Conservation (phyloP, 23 tunicate genomes). For the Oikopleura albicans region DNA sequence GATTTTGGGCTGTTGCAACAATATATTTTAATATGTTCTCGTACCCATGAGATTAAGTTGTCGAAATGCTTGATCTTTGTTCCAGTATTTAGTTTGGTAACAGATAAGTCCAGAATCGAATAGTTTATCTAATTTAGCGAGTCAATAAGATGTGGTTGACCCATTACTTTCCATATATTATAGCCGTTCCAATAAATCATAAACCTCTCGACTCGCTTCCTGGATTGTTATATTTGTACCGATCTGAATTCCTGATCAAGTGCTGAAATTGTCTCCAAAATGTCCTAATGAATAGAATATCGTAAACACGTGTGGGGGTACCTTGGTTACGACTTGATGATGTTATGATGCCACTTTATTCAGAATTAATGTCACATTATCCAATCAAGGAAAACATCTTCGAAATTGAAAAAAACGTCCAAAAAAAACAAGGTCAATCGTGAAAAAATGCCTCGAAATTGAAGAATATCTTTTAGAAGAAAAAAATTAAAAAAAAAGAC, state of each 20-base stretch:
- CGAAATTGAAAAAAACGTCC: too few relatives aligned
- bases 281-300: background rate
- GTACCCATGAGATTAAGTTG: background rate
- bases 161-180: background rate
- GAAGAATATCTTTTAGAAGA: too few relatives aligned
- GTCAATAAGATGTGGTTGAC: background rate
- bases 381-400: too few relatives aligned
- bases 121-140: background rate
- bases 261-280: conserved; percentile 9
- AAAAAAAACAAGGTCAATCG: too few relatives aligned
- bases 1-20: too few relatives aligned
- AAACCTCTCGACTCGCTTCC: background rate
- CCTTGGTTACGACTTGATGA: background rate
- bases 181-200: background rate
- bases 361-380: too few relatives aligned
- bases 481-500: too few relatives aligned
- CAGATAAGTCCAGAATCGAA: background rate
- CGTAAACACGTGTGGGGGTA: background rate
- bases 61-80: background rate
- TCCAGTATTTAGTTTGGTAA: background rate
- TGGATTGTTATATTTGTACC: background rate
- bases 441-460: too few relatives aligned
- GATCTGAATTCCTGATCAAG: background rate
- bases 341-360: too few relatives aligned
- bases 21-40: too few relatives aligned